A percentile compares a stretch with the other conserved stretches of the same genome.
Evolutionary conservation across 2,797 vertebrate species (phyloP).

Genomic region (Danionella dracula): DNA sequence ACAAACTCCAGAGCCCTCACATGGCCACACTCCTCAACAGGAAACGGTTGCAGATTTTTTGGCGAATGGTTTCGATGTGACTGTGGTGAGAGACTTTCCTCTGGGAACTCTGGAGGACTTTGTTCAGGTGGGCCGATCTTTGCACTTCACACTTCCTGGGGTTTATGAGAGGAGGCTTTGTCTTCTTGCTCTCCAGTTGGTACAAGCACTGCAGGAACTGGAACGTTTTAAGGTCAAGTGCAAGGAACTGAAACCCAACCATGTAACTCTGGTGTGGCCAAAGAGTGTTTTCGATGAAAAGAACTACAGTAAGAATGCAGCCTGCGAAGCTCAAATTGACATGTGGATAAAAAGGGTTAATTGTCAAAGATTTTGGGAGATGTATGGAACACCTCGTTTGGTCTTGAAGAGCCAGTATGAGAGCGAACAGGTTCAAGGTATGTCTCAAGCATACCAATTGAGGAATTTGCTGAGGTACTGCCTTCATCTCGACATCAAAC

Average conservation of each 20-base stretch:
- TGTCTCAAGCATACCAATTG: slow-evolving; percentile 57
- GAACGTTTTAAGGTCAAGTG: slow-evolving; percentile 32
- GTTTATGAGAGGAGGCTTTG: slow-evolving; percentile 65
- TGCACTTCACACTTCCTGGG: slow-evolving; percentile 47
- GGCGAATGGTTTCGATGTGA: slow-evolving; percentile 43
- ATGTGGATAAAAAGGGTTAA: not conserved
- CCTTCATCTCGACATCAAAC: slow-evolving; percentile 46
- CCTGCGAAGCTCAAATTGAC: not conserved
- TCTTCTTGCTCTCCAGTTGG: slow-evolving; percentile 74
- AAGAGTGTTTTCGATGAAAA: too few species aligned
- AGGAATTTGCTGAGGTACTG: slow-evolving; percentile 62
- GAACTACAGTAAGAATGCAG: too few species aligned
- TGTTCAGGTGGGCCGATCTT: slow-evolving; percentile 38
- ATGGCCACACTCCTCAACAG: slow-evolving; percentile 30
- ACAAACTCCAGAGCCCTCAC: slow-evolving; percentile 20
- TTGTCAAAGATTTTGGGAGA: slow-evolving; percentile 54
- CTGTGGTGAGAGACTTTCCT: slow-evolving; percentile 67
- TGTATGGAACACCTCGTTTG: slow-evolving; percentile 60
- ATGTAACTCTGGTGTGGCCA: slow-evolving; percentile 69
- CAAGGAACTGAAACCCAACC: slow-evolving; percentile 56
- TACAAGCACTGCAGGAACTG: slow-evolving; percentile 66
- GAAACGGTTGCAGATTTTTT: slow-evolving; percentile 49
- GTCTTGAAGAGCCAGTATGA: slow-evolving; percentile 51
- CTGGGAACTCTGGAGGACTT: slow-evolving; percentile 70
- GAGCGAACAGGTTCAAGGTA: slow-evolving; percentile 9